Evolutionary conservation across 2,113 vertebrate species (phyloP).

Genomic region (Erpornis zantholeuca): DNA sequence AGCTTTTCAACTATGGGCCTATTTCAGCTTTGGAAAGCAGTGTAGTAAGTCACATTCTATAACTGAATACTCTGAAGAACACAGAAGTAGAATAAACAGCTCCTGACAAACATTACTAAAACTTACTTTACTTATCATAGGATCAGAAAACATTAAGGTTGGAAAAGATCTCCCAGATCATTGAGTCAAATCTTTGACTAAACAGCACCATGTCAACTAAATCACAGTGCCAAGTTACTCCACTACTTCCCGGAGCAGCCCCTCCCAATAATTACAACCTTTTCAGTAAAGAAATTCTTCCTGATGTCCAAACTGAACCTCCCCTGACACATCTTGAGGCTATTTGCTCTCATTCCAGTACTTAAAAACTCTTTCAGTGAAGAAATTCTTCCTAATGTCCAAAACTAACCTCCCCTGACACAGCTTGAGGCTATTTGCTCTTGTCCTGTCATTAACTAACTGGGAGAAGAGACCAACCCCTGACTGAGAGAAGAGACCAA

Average conservation of each 20-base stretch:
- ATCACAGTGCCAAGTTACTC: neutral
- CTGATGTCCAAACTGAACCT: neutral
- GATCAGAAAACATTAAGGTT: neutral
- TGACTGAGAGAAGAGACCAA: no score
- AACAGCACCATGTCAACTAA: neutral
- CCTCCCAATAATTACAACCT: neutral
- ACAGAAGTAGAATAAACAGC: neutral
- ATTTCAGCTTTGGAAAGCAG: neutral
- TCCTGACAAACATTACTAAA: neutral
- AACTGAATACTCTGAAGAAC: neutral
- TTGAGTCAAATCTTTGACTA: neutral
- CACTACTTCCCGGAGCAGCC: neutral
- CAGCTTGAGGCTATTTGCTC: neutral
- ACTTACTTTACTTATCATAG: neutral
- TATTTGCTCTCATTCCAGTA: neutral
- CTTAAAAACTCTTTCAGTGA: neutral
- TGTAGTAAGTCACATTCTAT: neutral
- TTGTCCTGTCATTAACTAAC: neutral
- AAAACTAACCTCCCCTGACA: neutral
- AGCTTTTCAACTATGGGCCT: neutral
- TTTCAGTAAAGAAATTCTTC: neutral
- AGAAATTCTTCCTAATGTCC: neutral
- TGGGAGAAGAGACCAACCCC: neutral
- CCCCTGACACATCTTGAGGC: neutral
- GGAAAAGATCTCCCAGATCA: neutral